phyloP scores from a whole-genome alignment of 2,888 invertebrate species.

The Aspidapion aeneum region DNA sequence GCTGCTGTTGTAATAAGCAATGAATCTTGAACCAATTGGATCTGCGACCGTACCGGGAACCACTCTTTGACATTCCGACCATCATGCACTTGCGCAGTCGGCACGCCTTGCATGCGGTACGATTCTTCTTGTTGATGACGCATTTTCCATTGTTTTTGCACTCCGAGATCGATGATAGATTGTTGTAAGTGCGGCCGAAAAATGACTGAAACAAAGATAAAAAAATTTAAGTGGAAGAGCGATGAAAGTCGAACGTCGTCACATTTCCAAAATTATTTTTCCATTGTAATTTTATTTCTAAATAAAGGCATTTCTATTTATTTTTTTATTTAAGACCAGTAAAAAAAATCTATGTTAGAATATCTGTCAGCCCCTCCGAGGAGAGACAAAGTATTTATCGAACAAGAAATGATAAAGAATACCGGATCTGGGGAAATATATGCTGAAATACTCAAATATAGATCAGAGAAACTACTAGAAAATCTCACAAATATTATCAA shows the following conservation, averaged over 20 bases:
- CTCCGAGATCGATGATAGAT: conserved; percentile 84
- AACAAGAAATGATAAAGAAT: too few species aligned
- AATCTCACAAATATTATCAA: too few species aligned
- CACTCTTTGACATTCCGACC: conserved; percentile 94
- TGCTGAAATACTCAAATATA: too few species aligned
- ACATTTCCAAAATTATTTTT: too few species aligned
- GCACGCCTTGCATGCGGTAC: conserved; percentile 91
- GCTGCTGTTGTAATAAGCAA: conserved; percentile 85
- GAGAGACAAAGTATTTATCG: too few species aligned
- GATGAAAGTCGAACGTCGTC: too few species aligned
- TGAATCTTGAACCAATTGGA: conserved; percentile 97
- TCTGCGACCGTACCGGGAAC: conserved; percentile 85
- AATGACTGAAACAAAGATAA: conserved; percentile 76
- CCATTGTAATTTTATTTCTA: too few species aligned
- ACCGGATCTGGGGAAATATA: too few species aligned
- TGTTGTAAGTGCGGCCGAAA: conserved; percentile 93
- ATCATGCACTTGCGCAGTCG: conserved; percentile 83
- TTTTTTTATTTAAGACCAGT: too few species aligned
- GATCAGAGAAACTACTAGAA: too few species aligned
- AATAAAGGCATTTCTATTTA: too few species aligned
- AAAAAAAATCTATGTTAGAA: neutral
- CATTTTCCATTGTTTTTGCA: conserved; percentile 94
- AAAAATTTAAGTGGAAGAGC: conserved; percentile 12
- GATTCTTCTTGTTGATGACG: conserved; percentile 91
- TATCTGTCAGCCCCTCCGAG: too few species aligned